phyloP scores from a whole-genome alignment of 2,797 vertebrate species.

The Morus bassanus region DNA sequence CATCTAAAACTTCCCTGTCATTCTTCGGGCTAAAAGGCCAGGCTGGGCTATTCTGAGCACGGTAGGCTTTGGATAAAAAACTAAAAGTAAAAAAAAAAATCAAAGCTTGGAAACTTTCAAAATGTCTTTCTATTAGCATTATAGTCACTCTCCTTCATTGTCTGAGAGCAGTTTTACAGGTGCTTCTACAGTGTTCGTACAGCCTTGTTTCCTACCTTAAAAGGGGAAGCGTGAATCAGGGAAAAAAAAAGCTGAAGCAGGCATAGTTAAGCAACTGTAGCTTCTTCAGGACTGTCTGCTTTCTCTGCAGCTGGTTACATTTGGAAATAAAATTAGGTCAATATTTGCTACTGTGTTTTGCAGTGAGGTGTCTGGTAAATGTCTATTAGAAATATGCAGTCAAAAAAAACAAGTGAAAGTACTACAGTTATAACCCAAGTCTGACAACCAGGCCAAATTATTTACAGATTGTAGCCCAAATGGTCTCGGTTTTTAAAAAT shows the following conservation, averaged over 20 bases:
- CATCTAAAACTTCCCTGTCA: background rate
- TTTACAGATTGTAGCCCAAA: background rate
- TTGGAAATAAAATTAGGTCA: conserved; percentile 40
- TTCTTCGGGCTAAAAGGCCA: background rate
- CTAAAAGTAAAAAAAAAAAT: background rate
- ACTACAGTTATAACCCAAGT: background rate
- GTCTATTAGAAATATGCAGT: background rate
- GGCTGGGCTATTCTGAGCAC: background rate
- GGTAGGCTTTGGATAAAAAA: background rate
- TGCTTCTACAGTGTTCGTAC: background rate
- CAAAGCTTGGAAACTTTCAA: background rate
- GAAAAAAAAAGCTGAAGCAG: background rate
- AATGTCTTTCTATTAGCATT: background rate
- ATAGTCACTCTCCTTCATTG: background rate
- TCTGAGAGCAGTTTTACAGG: background rate
- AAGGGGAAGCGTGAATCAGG: background rate
- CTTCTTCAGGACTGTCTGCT: background rate
- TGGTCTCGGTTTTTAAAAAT: background rate
- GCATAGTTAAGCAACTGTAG: background rate
- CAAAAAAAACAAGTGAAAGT: background rate
- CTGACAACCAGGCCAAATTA: background rate
- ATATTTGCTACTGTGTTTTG: background rate
- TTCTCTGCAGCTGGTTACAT: background rate
- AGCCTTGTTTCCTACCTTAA: background rate
- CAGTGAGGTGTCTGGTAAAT: background rate